Percentiles rank a stretch among this genome's conserved stretches.
These are phyloP conservation scores for Kryphioiulus occultus DNA, from an alignment of 2,888 invertebrate genomes.

Conservation along the genomic window DNA sequence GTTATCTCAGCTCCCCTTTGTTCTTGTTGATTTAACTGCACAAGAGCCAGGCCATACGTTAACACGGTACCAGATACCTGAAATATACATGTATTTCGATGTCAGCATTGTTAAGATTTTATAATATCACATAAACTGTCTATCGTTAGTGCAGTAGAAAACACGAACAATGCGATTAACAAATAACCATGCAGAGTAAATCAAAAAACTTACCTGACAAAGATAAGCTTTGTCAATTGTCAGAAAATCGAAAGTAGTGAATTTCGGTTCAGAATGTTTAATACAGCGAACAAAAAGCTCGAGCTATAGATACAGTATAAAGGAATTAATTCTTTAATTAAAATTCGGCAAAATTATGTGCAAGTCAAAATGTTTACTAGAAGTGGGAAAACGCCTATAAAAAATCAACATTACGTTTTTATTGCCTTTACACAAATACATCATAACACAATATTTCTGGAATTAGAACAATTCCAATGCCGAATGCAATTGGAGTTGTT, in stretches of 20 bases:
- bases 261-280: background rate
- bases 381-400: too few relatives aligned
- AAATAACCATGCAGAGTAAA: background rate
- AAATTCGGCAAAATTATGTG: too few relatives aligned
- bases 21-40: background rate
- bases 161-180: background rate
- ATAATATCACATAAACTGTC: too few relatives aligned
- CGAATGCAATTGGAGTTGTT: too few relatives aligned
- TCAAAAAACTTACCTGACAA: background rate
- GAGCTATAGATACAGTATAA: background rate
- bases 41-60: background rate
- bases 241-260: background rate
- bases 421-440: too few relatives aligned
- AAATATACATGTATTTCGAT: background rate
- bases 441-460: too few relatives aligned
- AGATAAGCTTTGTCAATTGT: background rate
- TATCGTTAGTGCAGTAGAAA: background rate
- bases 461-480: too few relatives aligned
- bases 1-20: background rate
- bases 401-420: too few relatives aligned
- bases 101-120: background rate
- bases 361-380: too few relatives aligned
- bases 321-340: too few relatives aligned
- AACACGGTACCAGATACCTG: background rate
- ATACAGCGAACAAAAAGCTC: background rate